Evolutionary conservation across 2,113 vertebrate genomes (phyloP).

Genomic region (Sylvia atricapilla): DNA sequence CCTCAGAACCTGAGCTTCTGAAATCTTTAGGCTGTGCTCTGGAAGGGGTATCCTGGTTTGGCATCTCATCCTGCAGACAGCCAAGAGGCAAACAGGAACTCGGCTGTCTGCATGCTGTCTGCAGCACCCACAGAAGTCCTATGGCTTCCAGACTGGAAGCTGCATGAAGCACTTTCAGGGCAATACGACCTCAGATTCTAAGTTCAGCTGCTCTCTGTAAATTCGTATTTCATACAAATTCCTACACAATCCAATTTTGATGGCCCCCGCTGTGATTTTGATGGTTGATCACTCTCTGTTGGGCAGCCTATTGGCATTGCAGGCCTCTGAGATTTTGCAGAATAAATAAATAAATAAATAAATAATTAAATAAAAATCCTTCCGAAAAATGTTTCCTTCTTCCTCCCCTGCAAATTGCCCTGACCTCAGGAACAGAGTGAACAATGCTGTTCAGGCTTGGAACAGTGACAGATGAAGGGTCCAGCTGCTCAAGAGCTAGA

Average conservation of each 20-base stretch:
- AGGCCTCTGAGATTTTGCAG: background rate
- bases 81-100: background rate
- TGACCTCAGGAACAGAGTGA: slow-evolving; percentile 56
- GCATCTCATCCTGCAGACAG: background rate
- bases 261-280: background rate
- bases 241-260: background rate
- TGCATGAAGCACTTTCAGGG: background rate
- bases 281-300: background rate
- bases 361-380: background rate
- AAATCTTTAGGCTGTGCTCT: background rate
- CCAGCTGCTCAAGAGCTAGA: background rate
- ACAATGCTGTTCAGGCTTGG: slow-evolving; percentile 48
- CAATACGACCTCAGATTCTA: background rate
- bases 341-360: slow-evolving; percentile 10
- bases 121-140: background rate
- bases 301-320: background rate
- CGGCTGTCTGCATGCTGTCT: background rate
- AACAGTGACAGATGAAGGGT: slow-evolving; percentile 32
- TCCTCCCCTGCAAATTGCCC: slow-evolving; percentile 47
- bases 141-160: background rate
- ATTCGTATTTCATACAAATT: background rate
- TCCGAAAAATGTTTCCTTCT: slow-evolving; percentile 29
- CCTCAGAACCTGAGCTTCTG: background rate
- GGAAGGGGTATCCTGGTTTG: background rate
- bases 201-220: background rate